phyloP scores from a whole-genome alignment of 2,888 invertebrate species.

The Bombyx huttoni region DNA sequence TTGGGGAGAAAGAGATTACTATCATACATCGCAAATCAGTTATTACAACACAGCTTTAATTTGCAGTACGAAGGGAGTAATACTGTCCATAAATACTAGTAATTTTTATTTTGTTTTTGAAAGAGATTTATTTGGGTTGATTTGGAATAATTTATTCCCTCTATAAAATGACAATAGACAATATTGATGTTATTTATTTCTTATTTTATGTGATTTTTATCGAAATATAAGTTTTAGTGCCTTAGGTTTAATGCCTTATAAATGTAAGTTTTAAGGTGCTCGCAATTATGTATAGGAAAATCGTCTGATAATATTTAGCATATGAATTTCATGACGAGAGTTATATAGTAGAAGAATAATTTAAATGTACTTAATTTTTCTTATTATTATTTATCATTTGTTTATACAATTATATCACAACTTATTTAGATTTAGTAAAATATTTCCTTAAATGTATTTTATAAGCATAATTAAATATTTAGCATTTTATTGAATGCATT shows the following conservation, averaged over 20 bases:
- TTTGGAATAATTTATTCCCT: not conserved
- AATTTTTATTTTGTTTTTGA: not conserved
- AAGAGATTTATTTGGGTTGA: not conserved
- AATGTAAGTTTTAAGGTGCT: not conserved
- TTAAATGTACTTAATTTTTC: not conserved
- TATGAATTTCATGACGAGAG: too few species aligned
- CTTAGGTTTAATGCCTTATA: not conserved
- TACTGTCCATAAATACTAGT: not conserved
- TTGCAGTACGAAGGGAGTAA: not conserved
- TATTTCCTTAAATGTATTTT: not conserved
- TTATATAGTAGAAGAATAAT: not conserved
- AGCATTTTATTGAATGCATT: not conserved
- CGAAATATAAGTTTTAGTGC: not conserved
- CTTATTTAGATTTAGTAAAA: not conserved
- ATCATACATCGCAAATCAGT: slow-evolving; percentile 88
- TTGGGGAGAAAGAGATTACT: slow-evolving; percentile 76
- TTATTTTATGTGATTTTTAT: not conserved
- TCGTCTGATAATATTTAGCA: not conserved
- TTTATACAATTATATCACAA: not conserved
- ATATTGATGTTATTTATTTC: not conserved
- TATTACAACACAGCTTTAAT: slow-evolving; percentile 84
- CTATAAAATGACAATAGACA: not conserved
- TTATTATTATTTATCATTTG: not conserved
- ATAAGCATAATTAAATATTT: not conserved
- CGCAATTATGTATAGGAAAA: not conserved